Base-by-base conservation (phyloP, 1,140 invertebrate species). In the Drosophila paulistorum region DNA sequence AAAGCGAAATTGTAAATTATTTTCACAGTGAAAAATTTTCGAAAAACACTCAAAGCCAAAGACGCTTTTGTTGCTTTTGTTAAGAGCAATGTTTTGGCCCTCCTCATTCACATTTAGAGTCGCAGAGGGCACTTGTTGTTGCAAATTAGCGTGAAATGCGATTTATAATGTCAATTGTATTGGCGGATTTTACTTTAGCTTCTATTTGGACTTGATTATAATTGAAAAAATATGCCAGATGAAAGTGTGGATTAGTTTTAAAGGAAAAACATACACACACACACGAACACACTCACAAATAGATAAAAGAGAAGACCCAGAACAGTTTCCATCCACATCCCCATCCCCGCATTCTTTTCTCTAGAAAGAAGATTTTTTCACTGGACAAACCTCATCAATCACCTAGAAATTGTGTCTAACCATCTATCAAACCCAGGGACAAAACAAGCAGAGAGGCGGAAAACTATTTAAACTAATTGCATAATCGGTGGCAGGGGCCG, bases 81-180 rank as follows among this genome's bases (percentile, higher is more conserved):
- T 13, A 7, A 60, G 3, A 41, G 3, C 55, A 7, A 37, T 39
- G 14, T 37, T 14, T 37, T 9, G 33, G 14, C n/a, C 33, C 14
- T n/a, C 7, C 14, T 35, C 17, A 33, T 20, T 23, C 57, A 10
- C 33, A 14, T n/a, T 35, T 33, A n/a, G 13, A 30, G 5, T 30
- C 57, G 13, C n/a, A 5, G 37, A 11, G 58, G 37, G 48, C 54
- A 62, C 74, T 82, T 74, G 67, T 82, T 82, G 83, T 80, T 79
- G 77, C 84, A 89, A 89, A 89, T 89, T 89, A 90, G 84, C 84
- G 84, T 89, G 84, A 89, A 89, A 89, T 83, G 81, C 84, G 84
- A 87, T 87, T 87, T 81, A 89, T 87, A 89, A 89, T 87, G 84
- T 87, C 84, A 87, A 87, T 87, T 87, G 72, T 87, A 57, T 57